Percentiles rank a stretch among this genome's conserved stretches.
Conservation (phyloP, 2,113 vertebrate genomes). For the Rana temporaria region DNA sequence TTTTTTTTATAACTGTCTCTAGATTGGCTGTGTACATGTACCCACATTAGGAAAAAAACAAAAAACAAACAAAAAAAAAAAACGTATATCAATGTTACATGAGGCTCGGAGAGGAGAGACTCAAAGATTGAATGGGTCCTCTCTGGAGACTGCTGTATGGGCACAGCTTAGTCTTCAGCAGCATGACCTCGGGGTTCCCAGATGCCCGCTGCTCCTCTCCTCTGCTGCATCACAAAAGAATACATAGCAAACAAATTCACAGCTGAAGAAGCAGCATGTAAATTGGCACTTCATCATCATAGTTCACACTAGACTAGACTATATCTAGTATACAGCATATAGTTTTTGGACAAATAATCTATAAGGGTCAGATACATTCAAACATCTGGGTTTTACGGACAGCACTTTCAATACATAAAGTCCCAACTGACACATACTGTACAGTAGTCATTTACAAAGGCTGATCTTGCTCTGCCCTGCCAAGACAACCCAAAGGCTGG, state of each 20-base stretch:
- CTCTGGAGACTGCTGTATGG: slow-evolving; percentile 29
- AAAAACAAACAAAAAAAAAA: too few relatives aligned
- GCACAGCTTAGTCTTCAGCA: slow-evolving; percentile 17
- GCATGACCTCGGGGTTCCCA: slow-evolving; percentile 29
- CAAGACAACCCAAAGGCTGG: too few relatives aligned
- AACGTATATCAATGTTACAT: slow-evolving; percentile 2
- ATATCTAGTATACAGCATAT: too few relatives aligned
- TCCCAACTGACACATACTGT: too few relatives aligned
- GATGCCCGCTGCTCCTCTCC: not conserved
- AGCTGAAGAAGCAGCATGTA: not conserved
- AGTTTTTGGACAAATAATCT: too few relatives aligned
- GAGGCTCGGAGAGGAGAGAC: not conserved
- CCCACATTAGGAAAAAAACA: not conserved
- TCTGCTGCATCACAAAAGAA: slow-evolving; percentile 43
- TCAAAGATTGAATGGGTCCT: slow-evolving; percentile 16
- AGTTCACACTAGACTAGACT: too few relatives aligned
- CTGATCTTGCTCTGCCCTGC: too few relatives aligned
- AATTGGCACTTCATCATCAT: not conserved
- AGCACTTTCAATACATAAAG: too few relatives aligned
- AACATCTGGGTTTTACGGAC: too few relatives aligned
- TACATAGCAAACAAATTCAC: slow-evolving; percentile 34
- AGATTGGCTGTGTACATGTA: not conserved
- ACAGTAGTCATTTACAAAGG: too few relatives aligned
- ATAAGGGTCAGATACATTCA: too few relatives aligned
- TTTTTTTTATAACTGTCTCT: not conserved